phyloP scores from a whole-genome alignment of 2,797 vertebrate species.

The Mus spretus region DNA sequence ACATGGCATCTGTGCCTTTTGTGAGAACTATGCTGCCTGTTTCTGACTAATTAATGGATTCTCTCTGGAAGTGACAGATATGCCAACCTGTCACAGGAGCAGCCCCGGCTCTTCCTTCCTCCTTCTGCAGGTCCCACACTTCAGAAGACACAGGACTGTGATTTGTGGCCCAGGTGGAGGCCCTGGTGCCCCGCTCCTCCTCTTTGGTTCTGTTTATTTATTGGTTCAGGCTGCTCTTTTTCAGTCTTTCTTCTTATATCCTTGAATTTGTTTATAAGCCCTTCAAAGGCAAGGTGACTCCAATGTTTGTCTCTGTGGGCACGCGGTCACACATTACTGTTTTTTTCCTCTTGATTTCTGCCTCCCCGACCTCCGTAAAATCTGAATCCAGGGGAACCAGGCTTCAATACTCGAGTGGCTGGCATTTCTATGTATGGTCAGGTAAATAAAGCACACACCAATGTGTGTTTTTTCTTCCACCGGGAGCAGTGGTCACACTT shows the following conservation, averaged over 20 bases:
- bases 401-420: background rate
- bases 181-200: background rate
- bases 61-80: background rate
- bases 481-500: background rate
- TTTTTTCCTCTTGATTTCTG: background rate
- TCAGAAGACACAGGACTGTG: background rate
- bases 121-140: background rate
- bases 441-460: background rate
- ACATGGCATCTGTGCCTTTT: background rate
- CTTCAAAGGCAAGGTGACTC: background rate
- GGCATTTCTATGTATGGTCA: background rate
- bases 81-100: background rate
- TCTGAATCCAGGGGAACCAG: background rate
- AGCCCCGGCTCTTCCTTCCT: background rate
- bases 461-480: background rate
- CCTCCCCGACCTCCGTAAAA: background rate
- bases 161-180: background rate
- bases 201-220: background rate
- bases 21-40: background rate
- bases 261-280: background rate
- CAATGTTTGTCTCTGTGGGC: background rate
- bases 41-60: constrained; percentile 20
- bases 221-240: background rate
- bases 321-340: background rate
- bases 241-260: background rate